These are phyloP conservation scores for Drosophila quadrilineata DNA, from an alignment of 1,140 invertebrate genomes.

Conservation along the genomic window DNA sequence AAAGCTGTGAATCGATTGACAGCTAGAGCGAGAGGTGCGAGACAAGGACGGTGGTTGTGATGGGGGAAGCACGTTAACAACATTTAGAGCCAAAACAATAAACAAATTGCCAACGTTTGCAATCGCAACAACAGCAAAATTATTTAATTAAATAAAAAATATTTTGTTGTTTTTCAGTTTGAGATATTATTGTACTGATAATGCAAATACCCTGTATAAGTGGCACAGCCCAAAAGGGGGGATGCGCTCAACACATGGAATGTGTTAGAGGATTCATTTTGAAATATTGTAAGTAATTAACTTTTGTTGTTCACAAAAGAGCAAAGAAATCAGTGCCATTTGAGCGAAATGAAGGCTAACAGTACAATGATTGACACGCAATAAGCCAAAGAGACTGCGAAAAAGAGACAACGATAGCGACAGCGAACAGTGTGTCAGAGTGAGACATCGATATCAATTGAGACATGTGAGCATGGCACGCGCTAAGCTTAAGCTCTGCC, in stretches of 20 bases:
- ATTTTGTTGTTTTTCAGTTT: too few relatives aligned
- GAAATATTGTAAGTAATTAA: slow-evolving; percentile 18
- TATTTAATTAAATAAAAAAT: slow-evolving; percentile 59
- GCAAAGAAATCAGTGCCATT: slow-evolving; percentile 70
- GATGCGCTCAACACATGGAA: too few relatives aligned
- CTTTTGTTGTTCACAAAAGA: slow-evolving; percentile 57
- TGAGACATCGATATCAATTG: too few relatives aligned
- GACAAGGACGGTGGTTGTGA: background rate
- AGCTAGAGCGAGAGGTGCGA: too few relatives aligned
- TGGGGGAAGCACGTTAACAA: background rate
- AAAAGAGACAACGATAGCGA: too few relatives aligned
- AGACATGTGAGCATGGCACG: too few relatives aligned
- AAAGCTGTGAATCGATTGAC: background rate
- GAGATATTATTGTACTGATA: slow-evolving; percentile 10
- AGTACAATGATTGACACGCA: slow-evolving; percentile 47
- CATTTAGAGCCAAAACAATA: slow-evolving; percentile 23
- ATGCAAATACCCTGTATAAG: background rate
- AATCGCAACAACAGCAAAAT: slow-evolving; percentile 47
- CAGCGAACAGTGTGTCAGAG: too few relatives aligned
- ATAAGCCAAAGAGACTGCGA: slow-evolving; percentile 48
- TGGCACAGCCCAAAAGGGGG: background rate
- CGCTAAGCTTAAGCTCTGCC: too few relatives aligned
- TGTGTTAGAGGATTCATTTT: too few relatives aligned
- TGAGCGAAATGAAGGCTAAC: slow-evolving; percentile 60
- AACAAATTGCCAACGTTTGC: slow-evolving; percentile 28